phyloP scores from a whole-genome alignment of 2,113 vertebrate species.

The Pleuronectes platessa region DNA sequence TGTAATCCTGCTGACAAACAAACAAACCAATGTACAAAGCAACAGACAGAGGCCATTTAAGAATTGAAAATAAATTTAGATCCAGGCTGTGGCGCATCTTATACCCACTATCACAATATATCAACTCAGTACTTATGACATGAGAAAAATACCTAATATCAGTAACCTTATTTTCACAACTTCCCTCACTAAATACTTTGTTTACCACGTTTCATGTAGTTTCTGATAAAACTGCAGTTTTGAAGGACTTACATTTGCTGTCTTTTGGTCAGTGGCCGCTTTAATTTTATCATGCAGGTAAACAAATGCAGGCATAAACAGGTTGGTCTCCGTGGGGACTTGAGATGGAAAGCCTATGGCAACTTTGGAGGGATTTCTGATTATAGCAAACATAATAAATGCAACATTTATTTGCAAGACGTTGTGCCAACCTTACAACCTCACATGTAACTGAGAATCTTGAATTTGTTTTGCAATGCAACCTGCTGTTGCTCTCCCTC shows the following conservation, averaged over 20 bases:
- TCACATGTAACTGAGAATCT: neutral
- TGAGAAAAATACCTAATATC: neutral
- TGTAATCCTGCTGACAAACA: too few species aligned
- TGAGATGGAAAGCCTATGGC: slow-evolving; percentile 26
- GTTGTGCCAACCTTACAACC: slow-evolving; percentile 1
- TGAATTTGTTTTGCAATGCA: neutral
- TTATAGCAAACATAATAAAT: slow-evolving; percentile 38
- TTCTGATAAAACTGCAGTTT: slow-evolving; percentile 9
- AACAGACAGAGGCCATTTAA: neutral
- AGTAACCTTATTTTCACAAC: neutral
- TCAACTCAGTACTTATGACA: neutral
- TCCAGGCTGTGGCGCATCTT: neutral
- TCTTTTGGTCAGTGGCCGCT: slow-evolving; percentile 16
- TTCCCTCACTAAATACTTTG: neutral
- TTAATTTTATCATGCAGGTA: slow-evolving; percentile 30
- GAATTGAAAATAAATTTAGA: slow-evolving; percentile 13
- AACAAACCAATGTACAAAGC: too few species aligned
- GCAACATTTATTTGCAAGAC: slow-evolving; percentile 22
- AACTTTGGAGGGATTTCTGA: slow-evolving; percentile 31
- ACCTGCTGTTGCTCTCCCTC: neutral
- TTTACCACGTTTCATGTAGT: neutral
- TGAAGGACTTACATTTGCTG: slow-evolving; percentile 17
- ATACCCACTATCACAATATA: neutral
- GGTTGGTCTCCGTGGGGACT: slow-evolving; percentile 36
- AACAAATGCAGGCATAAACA: slow-evolving; percentile 28